These are phyloP conservation scores for Hesperia comma DNA, from an alignment of 2,888 invertebrate species.

Conservation along the genomic window DNA sequence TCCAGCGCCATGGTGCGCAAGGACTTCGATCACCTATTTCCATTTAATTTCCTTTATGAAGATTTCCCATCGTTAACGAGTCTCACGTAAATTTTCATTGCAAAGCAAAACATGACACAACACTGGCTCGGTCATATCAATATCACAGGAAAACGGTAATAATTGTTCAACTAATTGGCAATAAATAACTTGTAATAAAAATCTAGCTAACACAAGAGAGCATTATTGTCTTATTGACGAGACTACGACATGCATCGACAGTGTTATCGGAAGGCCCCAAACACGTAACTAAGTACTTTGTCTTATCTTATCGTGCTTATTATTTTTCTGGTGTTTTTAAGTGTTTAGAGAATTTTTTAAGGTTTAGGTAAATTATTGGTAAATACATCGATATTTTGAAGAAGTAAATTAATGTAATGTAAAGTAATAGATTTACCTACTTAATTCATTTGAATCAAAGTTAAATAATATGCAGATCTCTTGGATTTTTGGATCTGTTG, in stretches of 20 bases:
- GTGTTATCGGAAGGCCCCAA: constrained; percentile 68
- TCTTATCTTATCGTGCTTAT: constrained; percentile 74
- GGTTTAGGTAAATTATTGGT: not conserved
- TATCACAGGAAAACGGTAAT: constrained; percentile 12
- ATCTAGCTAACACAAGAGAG: constrained; percentile 42
- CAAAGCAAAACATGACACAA: constrained; percentile 33
- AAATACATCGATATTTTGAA: not conserved
- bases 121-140: constrained; percentile 39
- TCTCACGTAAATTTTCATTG: constrained; percentile 3
- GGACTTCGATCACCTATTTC: constrained; percentile 62
- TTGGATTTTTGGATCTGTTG: too few relatives aligned
- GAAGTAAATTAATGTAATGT: too few relatives aligned
- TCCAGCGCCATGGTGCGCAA: constrained; percentile 72
- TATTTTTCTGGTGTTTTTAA: constrained; percentile 46
- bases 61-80: constrained; percentile 22
- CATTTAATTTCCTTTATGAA: constrained; percentile 59
- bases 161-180: constrained; percentile 2
- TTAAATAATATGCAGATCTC: too few relatives aligned
- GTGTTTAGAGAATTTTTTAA: constrained; percentile 32
- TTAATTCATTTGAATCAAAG: too few relatives aligned
- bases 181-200: constrained; percentile 24
- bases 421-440: too few relatives aligned
- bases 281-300: constrained; percentile 70
- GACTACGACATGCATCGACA: constrained; percentile 63
- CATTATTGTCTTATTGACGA: constrained; percentile 72